Evolutionary conservation across 2,797 vertebrate species (phyloP).

Genomic region (Chiroxiphia lanceolata): DNA sequence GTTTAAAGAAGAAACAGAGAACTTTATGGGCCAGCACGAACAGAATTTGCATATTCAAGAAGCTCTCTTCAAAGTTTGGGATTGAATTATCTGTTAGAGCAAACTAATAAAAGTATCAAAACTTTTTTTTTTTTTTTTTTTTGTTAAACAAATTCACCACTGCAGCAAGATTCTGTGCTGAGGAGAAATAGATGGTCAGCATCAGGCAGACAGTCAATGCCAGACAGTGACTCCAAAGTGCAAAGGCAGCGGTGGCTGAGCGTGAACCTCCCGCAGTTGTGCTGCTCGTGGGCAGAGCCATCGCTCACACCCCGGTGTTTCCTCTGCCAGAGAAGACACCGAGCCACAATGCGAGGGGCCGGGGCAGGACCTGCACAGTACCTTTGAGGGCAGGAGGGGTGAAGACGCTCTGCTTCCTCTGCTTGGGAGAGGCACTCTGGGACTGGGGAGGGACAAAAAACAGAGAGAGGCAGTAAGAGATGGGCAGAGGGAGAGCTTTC

Average conservation of each 20-base stretch:
- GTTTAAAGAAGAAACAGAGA: not conserved
- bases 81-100: not conserved
- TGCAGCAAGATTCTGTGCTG: not conserved
- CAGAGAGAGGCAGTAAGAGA: not conserved
- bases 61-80: not conserved
- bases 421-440: constrained; percentile 82
- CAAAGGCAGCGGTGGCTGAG: not conserved
- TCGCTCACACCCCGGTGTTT: accelerated
- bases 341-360: not conserved
- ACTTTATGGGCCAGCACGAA: not conserved
- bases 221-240: accelerated
- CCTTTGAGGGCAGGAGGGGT: constrained; percentile 87
- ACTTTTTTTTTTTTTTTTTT: not conserved
- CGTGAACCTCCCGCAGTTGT: accelerated
- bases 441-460: constrained; percentile 64
- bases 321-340: not conserved
- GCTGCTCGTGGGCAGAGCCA: not conserved
- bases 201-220: accelerated
- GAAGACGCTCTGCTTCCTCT: constrained; percentile 90
- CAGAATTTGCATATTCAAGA: not conserved
- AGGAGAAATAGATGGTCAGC: not conserved
- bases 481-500: accelerated
- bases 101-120: not conserved
- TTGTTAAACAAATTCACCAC: not conserved
- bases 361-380: constrained; percentile 73